These are phyloP conservation scores for Mormyrus proboscirostris DNA, from an alignment of 2,797 vertebrate genomes.

Conservation along the genomic window DNA sequence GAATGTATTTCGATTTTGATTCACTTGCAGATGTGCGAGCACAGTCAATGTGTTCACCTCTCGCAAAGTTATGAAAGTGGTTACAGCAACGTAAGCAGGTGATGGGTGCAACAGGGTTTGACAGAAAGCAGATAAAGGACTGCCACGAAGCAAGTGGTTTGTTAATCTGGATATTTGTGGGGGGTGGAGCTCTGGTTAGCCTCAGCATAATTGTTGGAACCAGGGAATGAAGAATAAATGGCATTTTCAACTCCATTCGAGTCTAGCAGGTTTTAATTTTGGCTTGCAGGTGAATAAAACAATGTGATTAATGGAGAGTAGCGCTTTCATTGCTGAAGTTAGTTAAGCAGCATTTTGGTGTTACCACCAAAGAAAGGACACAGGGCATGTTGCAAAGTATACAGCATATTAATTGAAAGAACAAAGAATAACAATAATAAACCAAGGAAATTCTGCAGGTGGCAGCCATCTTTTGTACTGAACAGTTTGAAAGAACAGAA, in stretches of 20 bases:
- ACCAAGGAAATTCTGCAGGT: background rate
- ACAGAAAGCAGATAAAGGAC: background rate
- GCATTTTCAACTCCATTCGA: background rate
- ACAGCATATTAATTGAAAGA: background rate
- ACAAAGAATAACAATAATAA: background rate
- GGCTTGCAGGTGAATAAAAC: background rate
- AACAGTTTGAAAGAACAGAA: background rate
- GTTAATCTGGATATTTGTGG: background rate
- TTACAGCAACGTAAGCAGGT: background rate
- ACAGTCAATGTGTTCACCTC: background rate
- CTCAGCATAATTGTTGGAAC: background rate
- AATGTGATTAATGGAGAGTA: background rate
- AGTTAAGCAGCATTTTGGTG: background rate
- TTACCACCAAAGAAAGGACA: background rate
- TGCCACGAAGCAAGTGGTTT: background rate
- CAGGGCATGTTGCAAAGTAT: background rate
- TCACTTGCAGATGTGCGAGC: background rate
- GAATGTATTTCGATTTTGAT: background rate
- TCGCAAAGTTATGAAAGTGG: background rate
- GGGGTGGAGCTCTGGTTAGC: background rate
- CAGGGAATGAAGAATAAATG: background rate
- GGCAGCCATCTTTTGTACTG: background rate
- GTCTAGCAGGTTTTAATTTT: background rate
- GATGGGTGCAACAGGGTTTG: background rate
- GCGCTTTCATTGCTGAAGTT: background rate